Percentiles rank a stretch among this genome's conserved stretches.
These are phyloP conservation scores for Trissolcus brochymenae DNA, from an alignment of 2,888 invertebrate species.

Conservation along the genomic window DNA sequence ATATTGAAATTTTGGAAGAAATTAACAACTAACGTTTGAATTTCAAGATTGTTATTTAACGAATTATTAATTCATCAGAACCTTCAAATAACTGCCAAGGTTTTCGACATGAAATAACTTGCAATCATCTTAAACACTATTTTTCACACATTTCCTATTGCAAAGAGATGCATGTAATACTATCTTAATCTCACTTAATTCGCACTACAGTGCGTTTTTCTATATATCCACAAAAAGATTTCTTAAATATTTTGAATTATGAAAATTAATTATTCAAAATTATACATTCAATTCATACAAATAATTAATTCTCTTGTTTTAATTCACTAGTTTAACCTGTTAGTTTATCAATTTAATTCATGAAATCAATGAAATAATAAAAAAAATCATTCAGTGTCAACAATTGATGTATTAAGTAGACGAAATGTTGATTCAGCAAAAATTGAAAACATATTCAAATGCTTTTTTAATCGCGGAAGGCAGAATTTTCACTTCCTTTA, in stretches of 20 bases:
- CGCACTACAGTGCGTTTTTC: conserved; percentile 41
- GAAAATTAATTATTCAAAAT: no score
- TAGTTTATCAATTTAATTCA: no score
- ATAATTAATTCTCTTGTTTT: no score
- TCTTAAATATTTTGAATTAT: no score
- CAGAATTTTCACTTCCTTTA: conserved; percentile 20
- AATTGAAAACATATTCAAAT: no score
- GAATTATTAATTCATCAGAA: conserved; percentile 43
- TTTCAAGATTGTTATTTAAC: conserved; percentile 32
- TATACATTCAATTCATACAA: no score
- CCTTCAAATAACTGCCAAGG: conserved; percentile 54
- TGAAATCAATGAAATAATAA: no score
- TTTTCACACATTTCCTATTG: conserved; percentile 60
- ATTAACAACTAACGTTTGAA: conserved; percentile 37
- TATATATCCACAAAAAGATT: not conserved
- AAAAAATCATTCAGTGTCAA: no score
- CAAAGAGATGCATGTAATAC: conserved; percentile 24
- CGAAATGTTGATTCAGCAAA: no score
- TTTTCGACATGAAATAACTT: conserved; percentile 43
- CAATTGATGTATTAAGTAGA: no score
- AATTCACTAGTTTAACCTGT: no score
- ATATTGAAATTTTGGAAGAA: not conserved
- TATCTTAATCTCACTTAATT: conserved; percentile 27
- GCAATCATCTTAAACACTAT: conserved; percentile 53
- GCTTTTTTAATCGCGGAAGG: no score